Evolutionary conservation across 2,888 invertebrate species (phyloP).

Genomic region (Pristionchus maxplancki): DNA sequence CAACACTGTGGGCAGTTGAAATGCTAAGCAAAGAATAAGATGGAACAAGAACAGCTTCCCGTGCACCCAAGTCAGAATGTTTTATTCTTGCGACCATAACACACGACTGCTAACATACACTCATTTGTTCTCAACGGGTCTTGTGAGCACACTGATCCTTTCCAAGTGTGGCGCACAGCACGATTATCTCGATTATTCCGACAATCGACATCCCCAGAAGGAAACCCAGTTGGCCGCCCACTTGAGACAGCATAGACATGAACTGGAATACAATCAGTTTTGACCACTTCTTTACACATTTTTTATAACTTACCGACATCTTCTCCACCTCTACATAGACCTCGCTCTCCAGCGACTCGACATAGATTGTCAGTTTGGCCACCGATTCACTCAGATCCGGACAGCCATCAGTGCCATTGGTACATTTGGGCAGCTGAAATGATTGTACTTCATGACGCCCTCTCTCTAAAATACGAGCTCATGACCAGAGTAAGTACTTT

Average conservation of each 20-base stretch:
- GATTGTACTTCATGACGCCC: too few species aligned
- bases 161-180: not conserved
- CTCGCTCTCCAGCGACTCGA: slow-evolving; percentile 41
- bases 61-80: too few species aligned
- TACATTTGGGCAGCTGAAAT: not conserved
- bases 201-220: not conserved
- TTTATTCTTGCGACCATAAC: too few species aligned
- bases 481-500: not conserved
- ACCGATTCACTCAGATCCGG: not conserved
- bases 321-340: slow-evolving; percentile 3
- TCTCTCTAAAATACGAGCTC: too few species aligned
- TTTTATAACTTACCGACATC: not conserved
- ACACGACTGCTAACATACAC: too few species aligned
- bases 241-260: not conserved
- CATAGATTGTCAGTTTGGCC: not conserved
- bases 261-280: not conserved
- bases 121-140: not conserved
- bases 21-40: too few species aligned
- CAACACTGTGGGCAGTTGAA: too few species aligned
- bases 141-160: not conserved
- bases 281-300: too few species aligned
- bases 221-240: not conserved
- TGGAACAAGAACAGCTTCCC: too few species aligned
- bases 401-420: slow-evolving; percentile 13
- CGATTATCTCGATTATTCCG: not conserved